Base-by-base conservation (phyloP, 2,888 invertebrate species). In the Oligia fasciuncula region DNA sequence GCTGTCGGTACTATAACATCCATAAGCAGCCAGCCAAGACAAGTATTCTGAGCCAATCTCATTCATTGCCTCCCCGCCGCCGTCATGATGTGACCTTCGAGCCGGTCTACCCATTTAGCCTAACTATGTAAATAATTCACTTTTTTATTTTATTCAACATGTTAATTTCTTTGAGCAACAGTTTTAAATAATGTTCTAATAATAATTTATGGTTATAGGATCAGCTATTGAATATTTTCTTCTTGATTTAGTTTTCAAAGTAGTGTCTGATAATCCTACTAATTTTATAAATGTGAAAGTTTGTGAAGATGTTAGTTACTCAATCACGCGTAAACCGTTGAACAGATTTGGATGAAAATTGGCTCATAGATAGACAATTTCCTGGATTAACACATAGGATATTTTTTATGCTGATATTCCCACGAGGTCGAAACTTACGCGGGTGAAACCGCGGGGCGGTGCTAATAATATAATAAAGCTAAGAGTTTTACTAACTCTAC, bases 11-110 rank as follows among this genome's bases (percentile, higher is more conserved):
- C 57, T 62, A 60, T 74, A 66, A 74, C 69, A 67, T 70, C 80
- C 80, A 83, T 74, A 81, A 76, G 79, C 79, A 77, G 76, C 73
- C 88, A 80, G 69, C 70, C 79, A 80, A 74, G 69, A 80, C 79
- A 78, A 80, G 73, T 74, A 81, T 80, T 77, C 72, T 69, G 84
- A 81, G 80, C 76, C 83, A 85, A 87, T 81, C 85, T 89, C 88
- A 88, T 87, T 90, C 85, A 89, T 86, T 85, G 76, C 81, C 74
- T 83, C 86, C 77, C 79, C 83, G 82, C 73, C 79, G 81, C 73
- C 79, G 81, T 77, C 80, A 75, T 79, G 78, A 80, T 67, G 75
- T 86, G 86, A 83, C 88, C 89, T 85, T 88, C 89, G 76, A 51
- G 68, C 73, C 74, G 51, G 65, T 81, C 84, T 82, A 77, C 85